phyloP scores from a whole-genome alignment of 2,113 vertebrate genomes.

The Pandion haliaetus region DNA sequence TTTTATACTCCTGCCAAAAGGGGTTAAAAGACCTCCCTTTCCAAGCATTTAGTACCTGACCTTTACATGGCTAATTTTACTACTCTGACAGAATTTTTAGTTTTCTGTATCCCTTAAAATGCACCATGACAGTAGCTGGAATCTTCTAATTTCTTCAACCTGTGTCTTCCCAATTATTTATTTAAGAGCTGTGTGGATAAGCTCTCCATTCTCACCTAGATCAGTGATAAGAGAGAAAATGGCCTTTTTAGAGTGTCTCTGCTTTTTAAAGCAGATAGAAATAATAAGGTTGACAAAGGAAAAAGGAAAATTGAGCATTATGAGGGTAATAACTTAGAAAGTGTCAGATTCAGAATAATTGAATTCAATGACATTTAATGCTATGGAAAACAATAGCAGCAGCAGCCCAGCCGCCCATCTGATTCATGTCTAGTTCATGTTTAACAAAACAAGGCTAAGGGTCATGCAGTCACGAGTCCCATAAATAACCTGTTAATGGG shows the following conservation, averaged over 20 bases:
- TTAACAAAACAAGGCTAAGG: constrained; percentile 99
- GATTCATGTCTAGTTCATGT: constrained; percentile 98
- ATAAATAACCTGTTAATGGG: constrained; percentile 99
- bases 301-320: constrained; percentile 79
- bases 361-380: constrained; percentile 96
- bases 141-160: background rate
- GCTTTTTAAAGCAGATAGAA: constrained; percentile 73
- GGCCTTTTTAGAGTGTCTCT: constrained; percentile 49
- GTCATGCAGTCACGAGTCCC: constrained; percentile 93
- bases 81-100: background rate
- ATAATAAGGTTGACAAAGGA: constrained; percentile 77
- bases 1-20: background rate
- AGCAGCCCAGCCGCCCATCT: constrained; percentile 85
- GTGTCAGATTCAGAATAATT: constrained; percentile 87
- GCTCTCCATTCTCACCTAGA: constrained; percentile 28
- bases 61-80: background rate
- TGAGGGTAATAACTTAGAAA: constrained; percentile 80
- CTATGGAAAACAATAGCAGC: constrained; percentile 94
- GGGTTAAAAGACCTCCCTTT: background rate
- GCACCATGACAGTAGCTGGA: background rate
- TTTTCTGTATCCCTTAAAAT: background rate
- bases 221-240: constrained; percentile 40
- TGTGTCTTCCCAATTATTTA: background rate
- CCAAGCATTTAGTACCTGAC: background rate
- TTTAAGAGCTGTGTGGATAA: background rate